Evolutionary conservation across 1,140 invertebrate species (phyloP), one percentile per base, ranked within the genome.

Genomic region (Nymphalis io): DNA sequence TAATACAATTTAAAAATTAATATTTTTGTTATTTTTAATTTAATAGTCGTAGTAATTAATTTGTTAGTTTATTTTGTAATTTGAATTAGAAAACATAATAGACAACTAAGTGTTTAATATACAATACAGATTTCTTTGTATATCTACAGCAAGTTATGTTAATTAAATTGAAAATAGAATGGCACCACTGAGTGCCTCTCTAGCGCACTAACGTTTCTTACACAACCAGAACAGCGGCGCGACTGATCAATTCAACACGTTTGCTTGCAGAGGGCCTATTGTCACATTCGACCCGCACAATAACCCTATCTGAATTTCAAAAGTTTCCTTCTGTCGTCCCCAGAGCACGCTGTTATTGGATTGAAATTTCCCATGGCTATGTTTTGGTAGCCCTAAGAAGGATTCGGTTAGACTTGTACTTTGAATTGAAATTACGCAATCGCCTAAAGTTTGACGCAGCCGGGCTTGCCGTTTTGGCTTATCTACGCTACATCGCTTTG

Each of bases 361-460:
- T 68, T 72, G 63, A 72, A 73, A 80, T 81, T 72, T 74, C 74
- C 68, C 70, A 61, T 53, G 74, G 68, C 65, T 71, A 61, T 69
- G 65, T 78, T 80, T 76, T 73, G 57, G 67, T 46, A 64, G 55
- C 51, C 58, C 53, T 60, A 65, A 62, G 60, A 63, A 72, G 27
- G 48, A 62, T 64, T 44, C 68, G 55, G 39, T 82, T 63, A 68
- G 77, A 75, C 70, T 70, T 80, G 70, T 81, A 79, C 78, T 87
- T 85, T 85, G 80, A 85, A 87, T 85, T 77, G 77, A 81, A 85
- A 85, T 84, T 76, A 82, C 79, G 78, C 68, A 79, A 85, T 83
- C 74, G 74, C 42, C 68, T 75, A 69, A 79, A 83, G 73, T 82
- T 82, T 73, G 72, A 81, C 74, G 70, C 73, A 79, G 60, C 60